Conservation (phyloP, 2,797 vertebrate species). For the Helarctos malayanus region DNA sequence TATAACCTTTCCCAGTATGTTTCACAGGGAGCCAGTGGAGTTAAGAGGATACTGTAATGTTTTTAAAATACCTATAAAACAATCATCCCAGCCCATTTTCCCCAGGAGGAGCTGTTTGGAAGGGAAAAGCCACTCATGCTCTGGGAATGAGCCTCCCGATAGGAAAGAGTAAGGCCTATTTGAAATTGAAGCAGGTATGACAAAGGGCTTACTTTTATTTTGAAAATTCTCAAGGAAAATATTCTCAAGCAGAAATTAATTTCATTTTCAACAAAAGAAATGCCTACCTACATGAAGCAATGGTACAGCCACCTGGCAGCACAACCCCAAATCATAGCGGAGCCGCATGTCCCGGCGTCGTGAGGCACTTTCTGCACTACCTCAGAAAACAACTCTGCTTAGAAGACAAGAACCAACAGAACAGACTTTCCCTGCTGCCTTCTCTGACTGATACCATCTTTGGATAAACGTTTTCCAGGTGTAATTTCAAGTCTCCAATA, state of each 20-base stretch:
- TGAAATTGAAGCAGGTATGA: slow-evolving; percentile 24
- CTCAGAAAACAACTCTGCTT: slow-evolving; percentile 77
- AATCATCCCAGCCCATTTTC: slow-evolving; percentile 26
- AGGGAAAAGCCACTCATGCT: background rate
- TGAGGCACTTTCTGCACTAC: slow-evolving; percentile 78
- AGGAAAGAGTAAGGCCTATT: slow-evolving; percentile 11
- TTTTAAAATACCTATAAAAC: slow-evolving; percentile 35
- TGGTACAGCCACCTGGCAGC: slow-evolving; percentile 91
- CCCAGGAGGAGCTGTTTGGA: slow-evolving; percentile 10
- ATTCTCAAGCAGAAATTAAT: slow-evolving; percentile 30
- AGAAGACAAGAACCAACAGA: slow-evolving; percentile 74
- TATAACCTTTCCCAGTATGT: slow-evolving; percentile 69
- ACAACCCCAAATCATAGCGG: slow-evolving; percentile 92
- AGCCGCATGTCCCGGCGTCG: slow-evolving; percentile 82
- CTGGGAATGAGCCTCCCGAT: background rate
- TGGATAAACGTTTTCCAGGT: slow-evolving; percentile 69
- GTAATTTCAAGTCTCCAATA: slow-evolving; percentile 69
- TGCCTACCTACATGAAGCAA: slow-evolving; percentile 94
- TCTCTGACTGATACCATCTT: slow-evolving; percentile 69
- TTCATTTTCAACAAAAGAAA: slow-evolving; percentile 76
- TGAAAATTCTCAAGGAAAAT: slow-evolving; percentile 53
- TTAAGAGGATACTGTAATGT: slow-evolving; percentile 68
- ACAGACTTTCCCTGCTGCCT: slow-evolving; percentile 57
- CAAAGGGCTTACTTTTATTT: slow-evolving; percentile 45
- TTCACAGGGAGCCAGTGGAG: slow-evolving; percentile 81